Conservation (phyloP, 2,113 vertebrate genomes). For the Panthera tigris region DNA sequence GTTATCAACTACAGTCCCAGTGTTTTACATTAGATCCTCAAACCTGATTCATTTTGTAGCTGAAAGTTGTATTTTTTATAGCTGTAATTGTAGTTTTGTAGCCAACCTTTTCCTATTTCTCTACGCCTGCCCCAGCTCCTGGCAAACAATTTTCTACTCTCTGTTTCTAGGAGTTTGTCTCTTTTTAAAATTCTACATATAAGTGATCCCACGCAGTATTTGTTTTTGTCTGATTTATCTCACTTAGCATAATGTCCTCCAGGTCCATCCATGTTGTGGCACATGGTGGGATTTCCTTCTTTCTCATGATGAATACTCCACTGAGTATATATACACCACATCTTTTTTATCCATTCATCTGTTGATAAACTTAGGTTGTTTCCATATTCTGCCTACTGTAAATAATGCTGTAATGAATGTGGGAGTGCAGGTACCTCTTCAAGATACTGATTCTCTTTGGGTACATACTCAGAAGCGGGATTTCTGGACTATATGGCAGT, state of each 20-base stretch:
- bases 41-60: not conserved
- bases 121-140: not conserved
- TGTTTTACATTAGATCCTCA: not conserved
- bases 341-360: not conserved
- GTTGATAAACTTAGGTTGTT: not conserved
- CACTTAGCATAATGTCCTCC: not conserved
- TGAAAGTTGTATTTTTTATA: not conserved
- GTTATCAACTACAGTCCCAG: not conserved
- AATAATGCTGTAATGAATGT: not conserved
- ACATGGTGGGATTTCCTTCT: not conserved
- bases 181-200: not conserved
- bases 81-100: not conserved
- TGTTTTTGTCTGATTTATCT: not conserved
- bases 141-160: not conserved
- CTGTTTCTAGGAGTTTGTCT: not conserved
- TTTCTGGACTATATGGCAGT: not conserved
- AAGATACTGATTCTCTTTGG: not conserved
- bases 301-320: not conserved
- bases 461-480: too few relatives aligned
- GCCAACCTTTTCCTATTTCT: not conserved
- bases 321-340: not conserved
- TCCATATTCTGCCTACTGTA: not conserved
- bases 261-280: not conserved
- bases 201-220: not conserved
- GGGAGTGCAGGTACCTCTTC: not conserved